phyloP scores from a whole-genome alignment of 2,888 invertebrate species.

The Caenorhabditis sp. region DNA sequence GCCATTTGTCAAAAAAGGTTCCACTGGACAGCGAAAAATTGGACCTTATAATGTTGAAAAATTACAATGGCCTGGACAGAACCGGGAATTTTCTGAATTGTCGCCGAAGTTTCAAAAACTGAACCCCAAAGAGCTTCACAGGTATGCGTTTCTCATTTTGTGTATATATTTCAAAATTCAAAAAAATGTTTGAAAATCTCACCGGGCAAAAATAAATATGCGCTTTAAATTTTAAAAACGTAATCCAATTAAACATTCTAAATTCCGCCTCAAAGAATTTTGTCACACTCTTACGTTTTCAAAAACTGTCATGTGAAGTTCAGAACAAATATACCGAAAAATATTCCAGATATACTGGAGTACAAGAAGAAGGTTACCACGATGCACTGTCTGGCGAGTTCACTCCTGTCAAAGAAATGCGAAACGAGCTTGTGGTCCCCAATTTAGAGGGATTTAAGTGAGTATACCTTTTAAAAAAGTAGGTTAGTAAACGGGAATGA shows the following conservation, averaged over 20 bases:
- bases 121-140: slow-evolving; percentile 56
- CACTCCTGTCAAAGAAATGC: slow-evolving; percentile 82
- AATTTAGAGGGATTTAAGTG: slow-evolving; percentile 82
- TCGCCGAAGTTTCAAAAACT: slow-evolving; percentile 63
- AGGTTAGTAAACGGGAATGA: too few relatives aligned
- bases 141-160: slow-evolving; percentile 26
- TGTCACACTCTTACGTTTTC: too few relatives aligned
- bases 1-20: slow-evolving; percentile 69
- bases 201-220: too few relatives aligned
- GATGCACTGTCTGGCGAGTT: slow-evolving; percentile 65
- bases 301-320: too few relatives aligned
- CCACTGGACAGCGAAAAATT: slow-evolving; percentile 63
- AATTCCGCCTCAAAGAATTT: too few relatives aligned
- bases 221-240: too few relatives aligned
- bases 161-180: neutral
- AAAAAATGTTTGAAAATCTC: too few relatives aligned
- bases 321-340: too few relatives aligned
- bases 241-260: too few relatives aligned
- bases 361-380: slow-evolving; percentile 59
- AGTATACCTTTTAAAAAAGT: slow-evolving; percentile 40
- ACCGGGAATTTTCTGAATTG: slow-evolving; percentile 67
- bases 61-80: slow-evolving; percentile 63
- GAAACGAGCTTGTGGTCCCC: slow-evolving; percentile 91
- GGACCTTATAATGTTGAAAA: slow-evolving; percentile 62
- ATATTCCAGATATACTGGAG: slow-evolving; percentile 58